These are phyloP conservation scores for Phenganax stokvisi DNA, from an alignment of 92 coral and sea anemone genomes.

Conservation along the genomic window DNA sequence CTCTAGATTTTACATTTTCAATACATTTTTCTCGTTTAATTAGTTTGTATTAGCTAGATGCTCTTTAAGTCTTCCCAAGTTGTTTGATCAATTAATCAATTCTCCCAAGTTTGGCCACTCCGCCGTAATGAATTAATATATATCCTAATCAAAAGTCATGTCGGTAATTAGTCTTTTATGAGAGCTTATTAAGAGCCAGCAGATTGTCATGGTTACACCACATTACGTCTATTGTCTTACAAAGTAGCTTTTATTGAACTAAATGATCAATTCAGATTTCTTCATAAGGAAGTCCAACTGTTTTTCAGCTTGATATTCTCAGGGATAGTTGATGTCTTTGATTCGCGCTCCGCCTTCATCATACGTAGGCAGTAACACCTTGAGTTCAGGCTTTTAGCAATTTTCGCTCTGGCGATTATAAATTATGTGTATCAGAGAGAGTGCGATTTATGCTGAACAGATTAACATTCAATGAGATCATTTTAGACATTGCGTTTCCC, in stretches of 20 bases:
- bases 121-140: conserved; percentile 39
- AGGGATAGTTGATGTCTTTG: neutral
- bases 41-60: neutral
- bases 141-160: conserved; percentile 35
- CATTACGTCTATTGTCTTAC: conserved; percentile 38
- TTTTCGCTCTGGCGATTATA: no score
- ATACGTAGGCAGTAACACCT: neutral
- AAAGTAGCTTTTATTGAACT: conserved; percentile 32
- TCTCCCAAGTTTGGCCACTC: conserved; percentile 21
- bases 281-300: conserved; percentile 27
- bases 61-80: neutral
- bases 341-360: conserved; percentile 34
- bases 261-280: conserved; percentile 36
- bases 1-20: neutral
- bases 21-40: neutral
- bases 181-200: conserved; percentile 33
- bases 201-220: conserved; percentile 23
- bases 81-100: conserved; percentile 1
- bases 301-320: conserved; percentile 26
- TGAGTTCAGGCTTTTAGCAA: no score
- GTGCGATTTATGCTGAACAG: no score
- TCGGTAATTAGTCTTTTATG: conserved; percentile 37
- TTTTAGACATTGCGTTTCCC: no score
- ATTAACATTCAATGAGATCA: no score
- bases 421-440: no score